Conservation (phyloP, 2,797 vertebrate species). For the Sternarchorhynchus goeldii region DNA sequence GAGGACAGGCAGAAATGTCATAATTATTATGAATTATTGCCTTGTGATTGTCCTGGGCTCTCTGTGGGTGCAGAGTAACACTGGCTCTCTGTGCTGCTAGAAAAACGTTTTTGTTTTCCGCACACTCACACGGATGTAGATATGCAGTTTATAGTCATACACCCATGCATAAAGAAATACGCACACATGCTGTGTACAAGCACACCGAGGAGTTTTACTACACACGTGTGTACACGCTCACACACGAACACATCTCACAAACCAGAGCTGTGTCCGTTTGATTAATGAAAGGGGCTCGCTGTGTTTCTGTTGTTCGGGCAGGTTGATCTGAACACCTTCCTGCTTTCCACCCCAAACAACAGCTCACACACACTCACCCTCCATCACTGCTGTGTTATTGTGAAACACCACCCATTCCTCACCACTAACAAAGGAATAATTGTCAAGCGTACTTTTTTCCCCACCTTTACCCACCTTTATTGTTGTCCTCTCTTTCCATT, state of each 20-base stretch:
- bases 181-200: conserved; percentile 32
- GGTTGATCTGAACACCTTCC: conserved; percentile 38
- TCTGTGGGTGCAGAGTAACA: conserved; percentile 16
- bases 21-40: conserved; percentile 48
- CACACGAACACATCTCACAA: conserved; percentile 39
- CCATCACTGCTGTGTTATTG: conserved; percentile 54
- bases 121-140: conserved; percentile 22
- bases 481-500: conserved; percentile 2
- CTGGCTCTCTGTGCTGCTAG: conserved; percentile 11
- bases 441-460: conserved; percentile 43
- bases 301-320: conserved; percentile 38
- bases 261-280: conserved; percentile 34
- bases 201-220: conserved; percentile 11
- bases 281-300: conserved; percentile 47
- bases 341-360: conserved; percentile 38
- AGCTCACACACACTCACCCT: conserved; percentile 21
- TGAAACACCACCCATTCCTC: conserved; percentile 46
- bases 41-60: conserved; percentile 33
- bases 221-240: conserved; percentile 16
- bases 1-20: conserved; percentile 36
- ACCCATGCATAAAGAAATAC: conserved; percentile 21
- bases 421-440: conserved; percentile 53
- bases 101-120: conserved; percentile 27
- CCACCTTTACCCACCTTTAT: conserved; percentile 18
- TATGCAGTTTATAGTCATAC: conserved; percentile 26